Conservation (phyloP, 2,113 vertebrate genomes). For the Mustelus asterias region DNA sequence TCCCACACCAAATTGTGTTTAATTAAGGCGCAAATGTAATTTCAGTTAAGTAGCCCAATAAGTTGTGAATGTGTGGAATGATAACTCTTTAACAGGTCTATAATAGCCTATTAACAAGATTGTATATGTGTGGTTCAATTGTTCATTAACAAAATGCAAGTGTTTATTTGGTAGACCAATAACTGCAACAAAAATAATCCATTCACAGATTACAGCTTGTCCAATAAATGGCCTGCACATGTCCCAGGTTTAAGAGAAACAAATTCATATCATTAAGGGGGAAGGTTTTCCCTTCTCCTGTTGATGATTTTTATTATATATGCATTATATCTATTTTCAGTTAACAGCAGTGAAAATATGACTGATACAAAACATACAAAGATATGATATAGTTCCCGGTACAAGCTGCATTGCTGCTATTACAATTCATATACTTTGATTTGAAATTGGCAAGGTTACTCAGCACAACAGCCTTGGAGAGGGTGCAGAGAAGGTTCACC, state of each 20-base stretch:
- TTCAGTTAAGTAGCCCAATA: neutral
- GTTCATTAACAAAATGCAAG: slow-evolving; percentile 13
- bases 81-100: neutral
- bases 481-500: too few species aligned
- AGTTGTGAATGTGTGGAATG: neutral
- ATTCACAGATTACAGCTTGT: neutral
- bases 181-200: neutral
- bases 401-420: neutral
- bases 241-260: neutral
- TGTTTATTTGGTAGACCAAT: neutral
- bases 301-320: neutral
- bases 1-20: neutral
- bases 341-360: neutral
- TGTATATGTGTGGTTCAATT: neutral
- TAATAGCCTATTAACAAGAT: neutral
- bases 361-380: too few species aligned
- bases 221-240: neutral
- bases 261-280: neutral
- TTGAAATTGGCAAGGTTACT: neutral
- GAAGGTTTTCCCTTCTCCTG: neutral
- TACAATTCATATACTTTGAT: neutral
- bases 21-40: neutral
- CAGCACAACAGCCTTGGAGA: too few species aligned
- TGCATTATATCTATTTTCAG: neutral
- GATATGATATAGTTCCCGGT: neutral